These are phyloP conservation scores for Sturnus vulgaris DNA, from an alignment of 2,113 vertebrate genomes.

Conservation along the genomic window DNA sequence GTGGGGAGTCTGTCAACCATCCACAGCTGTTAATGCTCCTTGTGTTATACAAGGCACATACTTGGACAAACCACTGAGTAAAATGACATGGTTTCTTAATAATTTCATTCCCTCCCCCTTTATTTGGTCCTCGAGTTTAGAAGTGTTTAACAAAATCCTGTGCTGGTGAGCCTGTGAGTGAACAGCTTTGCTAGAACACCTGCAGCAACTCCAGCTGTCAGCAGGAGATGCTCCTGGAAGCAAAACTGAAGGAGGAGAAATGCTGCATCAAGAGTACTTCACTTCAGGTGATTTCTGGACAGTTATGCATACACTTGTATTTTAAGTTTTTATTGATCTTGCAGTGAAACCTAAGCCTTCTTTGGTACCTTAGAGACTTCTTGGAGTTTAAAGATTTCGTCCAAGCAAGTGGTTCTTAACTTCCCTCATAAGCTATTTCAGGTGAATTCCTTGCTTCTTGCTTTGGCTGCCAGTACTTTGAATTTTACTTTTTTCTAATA, in stretches of 20 bases:
- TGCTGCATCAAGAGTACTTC: not conserved
- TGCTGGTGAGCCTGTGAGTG: not conserved
- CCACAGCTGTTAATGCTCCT: not conserved
- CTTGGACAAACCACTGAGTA: not conserved
- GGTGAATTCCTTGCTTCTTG: not conserved
- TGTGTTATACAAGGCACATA: not conserved
- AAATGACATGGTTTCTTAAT: not conserved
- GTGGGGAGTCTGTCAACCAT: not conserved
- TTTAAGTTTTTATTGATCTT: not conserved
- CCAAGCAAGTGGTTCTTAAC: not conserved
- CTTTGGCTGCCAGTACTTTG: not conserved
- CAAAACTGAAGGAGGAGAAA: not conserved
- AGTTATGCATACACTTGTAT: not conserved
- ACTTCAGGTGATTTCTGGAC: not conserved
- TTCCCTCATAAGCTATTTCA: not conserved
- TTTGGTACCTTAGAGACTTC: not conserved
- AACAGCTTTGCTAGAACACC: not conserved
- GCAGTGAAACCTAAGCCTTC: not conserved
- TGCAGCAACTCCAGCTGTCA: not conserved
- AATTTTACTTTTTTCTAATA: not conserved
- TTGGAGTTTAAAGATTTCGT: not conserved
- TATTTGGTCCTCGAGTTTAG: not conserved
- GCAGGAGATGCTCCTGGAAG: not conserved
- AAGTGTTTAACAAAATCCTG: not conserved
- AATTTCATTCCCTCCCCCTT: not conserved